These are phyloP conservation scores for Perognathus longimembris DNA, from an alignment of 2,113 vertebrate genomes.

Conservation along the genomic window DNA sequence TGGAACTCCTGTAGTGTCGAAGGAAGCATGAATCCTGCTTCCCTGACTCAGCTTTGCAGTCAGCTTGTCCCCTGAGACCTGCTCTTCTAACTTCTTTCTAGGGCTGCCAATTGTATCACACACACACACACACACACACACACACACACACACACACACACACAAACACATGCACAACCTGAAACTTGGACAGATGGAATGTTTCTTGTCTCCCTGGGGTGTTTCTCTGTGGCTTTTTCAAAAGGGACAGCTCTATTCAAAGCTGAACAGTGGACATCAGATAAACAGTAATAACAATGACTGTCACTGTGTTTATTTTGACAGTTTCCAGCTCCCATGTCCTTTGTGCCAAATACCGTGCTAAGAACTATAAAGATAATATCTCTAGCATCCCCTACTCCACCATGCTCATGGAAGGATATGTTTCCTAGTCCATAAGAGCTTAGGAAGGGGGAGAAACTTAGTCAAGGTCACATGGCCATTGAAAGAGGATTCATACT, in stretches of 20 bases:
- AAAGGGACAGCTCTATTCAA: not conserved
- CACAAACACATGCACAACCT: not conserved
- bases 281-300: not conserved
- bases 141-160: no score
- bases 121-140: no score
- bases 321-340: not conserved
- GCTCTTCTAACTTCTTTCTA: constrained; percentile 34
- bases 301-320: not conserved
- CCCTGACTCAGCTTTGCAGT: not conserved
- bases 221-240: not conserved
- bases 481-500: not conserved
- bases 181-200: not conserved
- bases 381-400: not conserved
- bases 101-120: not conserved
- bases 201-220: not conserved
- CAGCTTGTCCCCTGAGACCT: constrained; percentile 14
- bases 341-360: not conserved
- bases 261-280: not conserved
- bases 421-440: not conserved
- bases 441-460: not conserved
- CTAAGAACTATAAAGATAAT: not conserved
- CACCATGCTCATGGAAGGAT: not conserved
- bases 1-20: not conserved
- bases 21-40: constrained; percentile 47
- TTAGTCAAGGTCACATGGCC: not conserved